A percentile compares a stretch with the other conserved stretches of the same genome.
These are phyloP conservation scores for Pseudopodoces humilis DNA, from an alignment of 2,113 vertebrate species.

Conservation along the genomic window DNA sequence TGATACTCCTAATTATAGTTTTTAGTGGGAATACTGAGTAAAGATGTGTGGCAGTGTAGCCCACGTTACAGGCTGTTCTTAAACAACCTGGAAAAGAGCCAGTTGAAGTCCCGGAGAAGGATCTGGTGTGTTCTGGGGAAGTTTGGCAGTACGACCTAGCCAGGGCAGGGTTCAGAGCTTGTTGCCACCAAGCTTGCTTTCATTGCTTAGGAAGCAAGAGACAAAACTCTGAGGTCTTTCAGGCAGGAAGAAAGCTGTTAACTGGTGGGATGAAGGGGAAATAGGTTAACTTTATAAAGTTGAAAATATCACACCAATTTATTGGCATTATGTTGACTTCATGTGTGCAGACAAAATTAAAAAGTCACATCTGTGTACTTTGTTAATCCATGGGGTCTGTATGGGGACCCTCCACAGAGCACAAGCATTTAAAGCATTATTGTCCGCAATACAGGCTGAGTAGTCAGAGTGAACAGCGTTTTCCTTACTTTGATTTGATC, in stretches of 20 bases:
- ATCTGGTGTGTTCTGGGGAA: background rate
- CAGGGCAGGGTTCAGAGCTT: background rate
- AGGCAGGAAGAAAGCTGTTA: background rate
- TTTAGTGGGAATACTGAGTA: background rate
- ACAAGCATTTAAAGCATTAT: rapidly evolving
- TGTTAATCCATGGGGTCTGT: background rate
- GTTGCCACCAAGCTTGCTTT: background rate
- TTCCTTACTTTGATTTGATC: background rate
- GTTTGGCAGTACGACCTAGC: background rate
- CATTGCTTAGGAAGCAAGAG: background rate
- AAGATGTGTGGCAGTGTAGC: background rate
- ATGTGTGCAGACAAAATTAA: background rate
- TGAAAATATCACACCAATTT: background rate
- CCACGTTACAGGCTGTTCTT: background rate
- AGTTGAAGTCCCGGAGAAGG: background rate
- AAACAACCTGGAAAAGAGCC: background rate
- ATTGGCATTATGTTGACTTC: background rate
- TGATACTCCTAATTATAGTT: background rate
- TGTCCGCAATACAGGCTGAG: background rate
- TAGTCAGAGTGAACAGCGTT: background rate
- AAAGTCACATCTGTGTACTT: background rate
- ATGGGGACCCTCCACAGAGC: background rate
- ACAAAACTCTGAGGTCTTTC: background rate
- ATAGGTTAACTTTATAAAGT: background rate
- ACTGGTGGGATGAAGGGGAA: background rate